Conservation (phyloP, 2,113 vertebrate genomes). For the Lophotis ruficrista region DNA sequence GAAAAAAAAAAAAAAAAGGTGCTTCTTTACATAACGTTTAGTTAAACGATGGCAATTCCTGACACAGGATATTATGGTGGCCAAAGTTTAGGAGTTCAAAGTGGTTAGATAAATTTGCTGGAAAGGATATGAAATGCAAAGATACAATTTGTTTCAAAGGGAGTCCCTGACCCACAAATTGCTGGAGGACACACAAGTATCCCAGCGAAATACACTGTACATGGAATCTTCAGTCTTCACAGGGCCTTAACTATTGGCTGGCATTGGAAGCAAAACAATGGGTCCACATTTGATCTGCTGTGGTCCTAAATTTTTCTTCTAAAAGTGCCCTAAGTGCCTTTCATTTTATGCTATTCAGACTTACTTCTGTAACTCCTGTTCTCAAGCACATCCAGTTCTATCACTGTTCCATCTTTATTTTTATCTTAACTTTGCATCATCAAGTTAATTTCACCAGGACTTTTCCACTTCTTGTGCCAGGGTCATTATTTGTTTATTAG, state of each 20-base stretch:
- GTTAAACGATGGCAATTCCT: not conserved
- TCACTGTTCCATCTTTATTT: not conserved
- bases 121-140: not conserved
- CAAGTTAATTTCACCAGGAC: not conserved
- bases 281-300: not conserved
- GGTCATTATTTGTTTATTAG: not conserved
- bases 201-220: no score
- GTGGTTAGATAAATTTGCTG: not conserved
- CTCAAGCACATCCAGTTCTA: not conserved
- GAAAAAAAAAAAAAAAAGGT: not conserved
- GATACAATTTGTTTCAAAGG: not conserved
- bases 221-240: not conserved
- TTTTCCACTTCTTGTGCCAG: not conserved
- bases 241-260: fast-evolving
- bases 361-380: not conserved
- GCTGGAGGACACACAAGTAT: not conserved
- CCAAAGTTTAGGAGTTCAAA: not conserved
- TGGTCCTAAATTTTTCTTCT: not conserved
- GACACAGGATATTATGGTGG: not conserved
- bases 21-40: not conserved
- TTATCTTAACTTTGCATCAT: not conserved
- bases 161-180: not conserved
- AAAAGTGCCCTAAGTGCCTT: not conserved
- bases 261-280: not conserved
- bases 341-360: not conserved